A percentile compares a stretch with the other conserved stretches of the same genome.
phyloP scores from a whole-genome alignment of 2,113 vertebrate species.

The Pygoscelis adeliae region DNA sequence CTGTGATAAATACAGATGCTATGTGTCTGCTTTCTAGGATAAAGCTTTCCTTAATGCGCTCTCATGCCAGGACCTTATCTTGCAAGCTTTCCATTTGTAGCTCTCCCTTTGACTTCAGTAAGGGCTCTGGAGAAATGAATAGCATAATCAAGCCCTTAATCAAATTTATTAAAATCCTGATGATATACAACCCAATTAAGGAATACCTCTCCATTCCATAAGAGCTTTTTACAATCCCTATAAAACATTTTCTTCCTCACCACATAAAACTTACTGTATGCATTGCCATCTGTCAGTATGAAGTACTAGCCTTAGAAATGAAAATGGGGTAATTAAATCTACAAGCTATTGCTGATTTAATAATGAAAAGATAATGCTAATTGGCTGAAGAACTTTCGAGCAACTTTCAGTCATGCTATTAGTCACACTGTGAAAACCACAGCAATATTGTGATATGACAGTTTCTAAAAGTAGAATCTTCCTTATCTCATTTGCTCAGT shows the following conservation, averaged over 20 bases:
- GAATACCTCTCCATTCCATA: neutral
- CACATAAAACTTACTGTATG: conserved; percentile 12
- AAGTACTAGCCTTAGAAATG: conserved; percentile 15
- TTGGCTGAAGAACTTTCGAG: neutral
- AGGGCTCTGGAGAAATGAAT: neutral
- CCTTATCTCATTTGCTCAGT: neutral
- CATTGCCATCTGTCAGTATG: neutral
- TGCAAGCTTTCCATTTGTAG: neutral
- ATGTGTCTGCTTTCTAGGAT: neutral
- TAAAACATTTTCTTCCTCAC: conserved; percentile 45
- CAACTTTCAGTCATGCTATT: neutral
- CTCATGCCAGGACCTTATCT: neutral
- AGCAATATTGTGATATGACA: neutral
- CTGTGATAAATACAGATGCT: neutral
- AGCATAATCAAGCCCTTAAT: conserved; percentile 19
- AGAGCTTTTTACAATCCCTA: conserved; percentile 44
- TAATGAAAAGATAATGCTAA: conserved; percentile 46
- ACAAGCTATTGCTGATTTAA: conserved; percentile 9
- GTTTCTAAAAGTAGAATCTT: neutral
- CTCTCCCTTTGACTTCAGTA: neutral
- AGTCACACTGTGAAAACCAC: neutral
- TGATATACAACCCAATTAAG: conserved; percentile 60
- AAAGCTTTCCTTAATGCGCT: neutral
- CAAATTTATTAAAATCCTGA: conserved; percentile 25
- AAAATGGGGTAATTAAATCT: conserved; percentile 42